phyloP scores from a whole-genome alignment of 2,797 vertebrate species.

The Poeciliopsis presidionis region DNA sequence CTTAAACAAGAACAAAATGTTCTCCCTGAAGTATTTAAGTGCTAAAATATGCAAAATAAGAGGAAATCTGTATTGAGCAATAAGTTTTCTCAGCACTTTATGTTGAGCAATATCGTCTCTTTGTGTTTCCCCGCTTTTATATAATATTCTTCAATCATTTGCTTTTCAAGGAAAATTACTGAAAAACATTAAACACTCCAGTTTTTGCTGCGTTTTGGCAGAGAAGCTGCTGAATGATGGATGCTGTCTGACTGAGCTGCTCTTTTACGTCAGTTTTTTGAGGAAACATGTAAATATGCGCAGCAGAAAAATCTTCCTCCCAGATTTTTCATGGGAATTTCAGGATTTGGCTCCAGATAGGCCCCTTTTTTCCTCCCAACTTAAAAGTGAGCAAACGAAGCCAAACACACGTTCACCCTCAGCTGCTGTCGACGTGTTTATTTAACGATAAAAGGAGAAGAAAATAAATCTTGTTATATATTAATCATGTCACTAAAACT shows the following conservation, averaged over 20 bases:
- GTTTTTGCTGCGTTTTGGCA: not conserved
- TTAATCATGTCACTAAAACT: not conserved
- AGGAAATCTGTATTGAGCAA: no score
- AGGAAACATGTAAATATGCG: slow-evolving; percentile 1
- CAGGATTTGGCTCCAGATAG: not conserved
- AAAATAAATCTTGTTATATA: not conserved
- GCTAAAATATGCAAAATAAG: no score
- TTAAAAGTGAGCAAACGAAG: not conserved
- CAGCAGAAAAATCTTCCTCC: not conserved
- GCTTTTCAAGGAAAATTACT: not conserved
- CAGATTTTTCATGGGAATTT: not conserved
- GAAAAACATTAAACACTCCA: not conserved
- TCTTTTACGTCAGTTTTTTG: not conserved
- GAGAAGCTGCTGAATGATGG: not conserved
- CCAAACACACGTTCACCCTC: not conserved
- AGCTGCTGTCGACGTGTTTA: not conserved
- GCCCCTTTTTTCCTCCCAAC: no score
- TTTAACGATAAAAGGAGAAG: not conserved
- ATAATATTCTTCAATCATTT: not conserved
- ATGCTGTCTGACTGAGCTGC: not conserved
- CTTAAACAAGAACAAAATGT: no score
- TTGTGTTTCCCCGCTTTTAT: no score
- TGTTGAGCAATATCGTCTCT: no score
- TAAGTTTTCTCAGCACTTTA: no score
- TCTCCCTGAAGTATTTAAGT: no score